Percentiles rank a stretch among this genome's conserved stretches.
Conservation (phyloP, 2,113 vertebrate species). For the Aegypius monachus region DNA sequence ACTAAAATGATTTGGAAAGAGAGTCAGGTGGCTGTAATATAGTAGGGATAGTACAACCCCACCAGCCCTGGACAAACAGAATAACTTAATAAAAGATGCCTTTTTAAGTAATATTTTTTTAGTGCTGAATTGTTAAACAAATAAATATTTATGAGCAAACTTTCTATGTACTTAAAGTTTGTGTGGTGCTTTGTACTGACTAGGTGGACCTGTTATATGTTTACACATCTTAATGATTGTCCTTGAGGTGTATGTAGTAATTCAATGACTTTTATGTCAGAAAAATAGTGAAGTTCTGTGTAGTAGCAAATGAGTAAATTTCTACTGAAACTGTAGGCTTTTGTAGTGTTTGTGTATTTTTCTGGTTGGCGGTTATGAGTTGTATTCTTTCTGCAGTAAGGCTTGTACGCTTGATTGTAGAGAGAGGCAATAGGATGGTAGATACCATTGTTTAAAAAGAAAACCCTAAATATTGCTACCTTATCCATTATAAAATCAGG, state of each 20-base stretch:
- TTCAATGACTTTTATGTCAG: slow-evolving; percentile 14
- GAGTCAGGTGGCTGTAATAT: slow-evolving; percentile 45
- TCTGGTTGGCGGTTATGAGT: slow-evolving; percentile 25
- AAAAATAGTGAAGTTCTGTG: slow-evolving; percentile 22
- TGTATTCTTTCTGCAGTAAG: slow-evolving; percentile 52
- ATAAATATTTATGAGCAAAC: slow-evolving; percentile 68
- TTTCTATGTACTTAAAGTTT: slow-evolving; percentile 64
- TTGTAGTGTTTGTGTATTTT: slow-evolving; percentile 48
- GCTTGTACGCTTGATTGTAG: slow-evolving; percentile 27
- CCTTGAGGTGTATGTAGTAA: slow-evolving; percentile 1
- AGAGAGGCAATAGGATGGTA: slow-evolving; percentile 52
- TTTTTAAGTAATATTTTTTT: slow-evolving; percentile 73
- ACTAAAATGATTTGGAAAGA: neutral
- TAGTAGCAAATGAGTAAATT: slow-evolving; percentile 40
- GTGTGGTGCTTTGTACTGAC: slow-evolving; percentile 69
- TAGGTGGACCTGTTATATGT: slow-evolving; percentile 39
- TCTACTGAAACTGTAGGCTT: slow-evolving; percentile 39
- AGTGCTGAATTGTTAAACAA: slow-evolving; percentile 66
- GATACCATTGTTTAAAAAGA: slow-evolving; percentile 39
- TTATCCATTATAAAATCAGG: neutral
- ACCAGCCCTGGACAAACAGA: slow-evolving; percentile 61
- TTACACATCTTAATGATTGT: slow-evolving; percentile 58
- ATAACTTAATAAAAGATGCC: slow-evolving; percentile 69
- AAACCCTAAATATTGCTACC: slow-evolving; percentile 66
- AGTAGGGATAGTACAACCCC: slow-evolving; percentile 58